Percentiles rank a stretch among this genome's conserved stretches.
Conservation (phyloP, 2,888 invertebrate species). For the Protodeltote pygarga region DNA sequence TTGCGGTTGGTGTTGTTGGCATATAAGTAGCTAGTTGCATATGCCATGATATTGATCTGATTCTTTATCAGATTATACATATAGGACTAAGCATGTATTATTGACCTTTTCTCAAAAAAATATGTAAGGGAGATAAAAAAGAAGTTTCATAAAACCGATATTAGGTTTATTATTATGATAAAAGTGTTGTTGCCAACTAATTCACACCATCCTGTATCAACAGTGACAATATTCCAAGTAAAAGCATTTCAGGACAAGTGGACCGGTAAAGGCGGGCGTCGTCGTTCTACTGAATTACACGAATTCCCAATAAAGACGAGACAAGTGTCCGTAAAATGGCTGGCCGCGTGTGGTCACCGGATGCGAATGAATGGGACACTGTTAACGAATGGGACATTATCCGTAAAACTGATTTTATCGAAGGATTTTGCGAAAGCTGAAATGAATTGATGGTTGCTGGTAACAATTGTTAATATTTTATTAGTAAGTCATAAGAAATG, state of each 20-base stretch:
- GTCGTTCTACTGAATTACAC: slow-evolving; percentile 70
- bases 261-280: slow-evolving; percentile 54
- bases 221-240: slow-evolving; percentile 73
- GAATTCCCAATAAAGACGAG: slow-evolving; percentile 67
- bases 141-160: too few species aligned
- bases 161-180: too few species aligned
- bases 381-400: slow-evolving; percentile 54
- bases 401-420: slow-evolving; percentile 33
- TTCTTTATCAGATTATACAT: too few species aligned
- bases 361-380: slow-evolving; percentile 55
- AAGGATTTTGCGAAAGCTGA: slow-evolving; percentile 7
- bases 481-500: not conserved
- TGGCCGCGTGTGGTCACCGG: slow-evolving; percentile 76
- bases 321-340: slow-evolving; percentile 66
- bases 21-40: too few species aligned
- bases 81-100: too few species aligned
- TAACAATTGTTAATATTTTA: slow-evolving; percentile 13
- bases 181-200: not conserved
- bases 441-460: too few species aligned
- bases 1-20: too few species aligned
- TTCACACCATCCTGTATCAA: slow-evolving; percentile 23
- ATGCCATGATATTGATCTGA: too few species aligned
- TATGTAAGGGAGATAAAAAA: too few species aligned
- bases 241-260: slow-evolving; percentile 58
- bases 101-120: too few species aligned